Base-by-base conservation (phyloP, 2,888 invertebrate genomes). In the Lypha dubia region DNA sequence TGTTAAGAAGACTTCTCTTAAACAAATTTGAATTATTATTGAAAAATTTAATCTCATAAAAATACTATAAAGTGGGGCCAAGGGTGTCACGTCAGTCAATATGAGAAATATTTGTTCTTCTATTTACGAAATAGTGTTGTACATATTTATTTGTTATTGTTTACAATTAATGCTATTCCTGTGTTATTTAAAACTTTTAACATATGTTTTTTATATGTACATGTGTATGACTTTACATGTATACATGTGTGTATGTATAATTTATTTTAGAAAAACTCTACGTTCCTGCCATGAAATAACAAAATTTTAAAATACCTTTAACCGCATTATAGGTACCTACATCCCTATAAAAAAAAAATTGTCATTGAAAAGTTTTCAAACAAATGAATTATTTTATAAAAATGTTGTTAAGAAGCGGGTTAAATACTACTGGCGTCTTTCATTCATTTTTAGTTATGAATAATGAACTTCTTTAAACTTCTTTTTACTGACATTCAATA, bases 371-470 rank as follows among this genome's bases (percentile, higher is more conserved):
- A 44, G 44, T 44, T 44, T 41, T 35, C 0, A 13, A 35, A 20
- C 17, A 9, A 9, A 58, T 17, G 7, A 5, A 62, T 22, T 62
- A 24, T 41, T 17, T 62, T 58, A 17, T 35, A 35, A 24, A 28
- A 9, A 9, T 63, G 22, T 24, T n/a, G 11, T 44, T 28, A 20
- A 49, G 7, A 32, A 20, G 15, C 35, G 51, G 32, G 35, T 67
- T 49, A 35, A 49, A 65, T 22, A 51, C 44, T 35, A 22, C 49
- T 9, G 3, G 32, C 60, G n/a, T 56, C n/a, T 44, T 53, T 75
- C 41, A 56, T 75, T 65, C 75, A 75, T 75, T 75, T 63, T 75
- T 63, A 22, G 63, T 17, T 41, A 51, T 74, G 63, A 74, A 70
- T 56, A 70, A 70, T n/a, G n/a, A 70, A 22, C 41, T 41, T 65